Evolutionary conservation across 2,888 invertebrate genomes (phyloP).

Genomic region (Euplagia quadripunctaria): DNA sequence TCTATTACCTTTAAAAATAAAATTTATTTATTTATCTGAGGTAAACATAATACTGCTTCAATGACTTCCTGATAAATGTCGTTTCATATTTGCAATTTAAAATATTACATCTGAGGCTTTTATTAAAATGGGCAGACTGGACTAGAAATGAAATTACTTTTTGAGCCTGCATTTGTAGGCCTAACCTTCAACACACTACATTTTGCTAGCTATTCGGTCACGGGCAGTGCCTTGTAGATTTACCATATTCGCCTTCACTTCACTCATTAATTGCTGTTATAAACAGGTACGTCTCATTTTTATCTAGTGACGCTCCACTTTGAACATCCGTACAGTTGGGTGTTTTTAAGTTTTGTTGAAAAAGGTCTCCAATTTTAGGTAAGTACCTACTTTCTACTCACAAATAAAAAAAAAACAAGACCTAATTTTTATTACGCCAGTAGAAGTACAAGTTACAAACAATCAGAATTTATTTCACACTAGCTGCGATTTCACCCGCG

Average conservation of each 20-base stretch:
- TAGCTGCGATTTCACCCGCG: too few relatives aligned
- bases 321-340: slow-evolving; percentile 21
- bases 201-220: slow-evolving; percentile 59
- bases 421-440: neutral
- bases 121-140: slow-evolving; percentile 16
- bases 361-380: neutral
- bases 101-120: slow-evolving; percentile 4
- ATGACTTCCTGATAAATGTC: neutral
- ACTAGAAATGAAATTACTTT: slow-evolving; percentile 17
- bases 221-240: slow-evolving; percentile 57
- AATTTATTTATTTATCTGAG: neutral
- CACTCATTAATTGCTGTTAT: slow-evolving; percentile 56
- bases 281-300: slow-evolving; percentile 23
- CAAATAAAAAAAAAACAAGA: neutral
- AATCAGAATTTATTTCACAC: neutral
- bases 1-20: neutral
- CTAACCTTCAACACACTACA: slow-evolving; percentile 57
- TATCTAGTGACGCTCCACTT: slow-evolving; percentile 37
- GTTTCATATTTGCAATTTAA: neutral
- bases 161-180: slow-evolving; percentile 49
- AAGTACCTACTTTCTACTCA: neutral
- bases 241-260: slow-evolving; percentile 59
- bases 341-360: neutral
- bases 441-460: neutral
- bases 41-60: neutral